These are phyloP conservation scores for Diploscapter pachys DNA, from an alignment of 1,140 invertebrate genomes.

Conservation along the genomic window DNA sequence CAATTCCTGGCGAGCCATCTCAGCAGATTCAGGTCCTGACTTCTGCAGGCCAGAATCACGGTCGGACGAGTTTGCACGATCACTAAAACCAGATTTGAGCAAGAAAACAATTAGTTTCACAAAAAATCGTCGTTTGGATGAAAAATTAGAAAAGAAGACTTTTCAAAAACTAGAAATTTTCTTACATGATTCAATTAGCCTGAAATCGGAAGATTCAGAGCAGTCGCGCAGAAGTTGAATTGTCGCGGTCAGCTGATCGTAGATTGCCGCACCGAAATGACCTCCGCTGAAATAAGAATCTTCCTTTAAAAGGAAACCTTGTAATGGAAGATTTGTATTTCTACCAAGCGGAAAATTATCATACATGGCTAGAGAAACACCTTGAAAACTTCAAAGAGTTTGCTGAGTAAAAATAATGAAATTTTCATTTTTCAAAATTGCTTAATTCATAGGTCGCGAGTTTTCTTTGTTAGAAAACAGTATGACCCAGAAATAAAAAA, in stretches of 20 bases:
- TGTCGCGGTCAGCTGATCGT: slow-evolving; percentile 24
- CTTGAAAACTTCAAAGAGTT: too few relatives aligned
- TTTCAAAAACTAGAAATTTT: not conserved
- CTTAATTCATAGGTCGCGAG: too few relatives aligned
- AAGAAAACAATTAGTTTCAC: too few relatives aligned
- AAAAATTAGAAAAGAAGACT: not conserved
- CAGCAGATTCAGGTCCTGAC: slow-evolving; percentile 31
- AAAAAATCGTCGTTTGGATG: too few relatives aligned
- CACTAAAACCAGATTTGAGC: slow-evolving; percentile 25
- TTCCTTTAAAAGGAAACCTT: not conserved
- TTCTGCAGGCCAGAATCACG: slow-evolving; percentile 20
- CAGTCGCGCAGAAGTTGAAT: slow-evolving; percentile 35
- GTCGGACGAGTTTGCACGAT: slow-evolving; percentile 31
- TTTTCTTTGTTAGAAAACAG: too few relatives aligned
- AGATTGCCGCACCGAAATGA: slow-evolving; percentile 32
- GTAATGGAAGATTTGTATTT: too few relatives aligned
- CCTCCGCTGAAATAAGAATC: slow-evolving; percentile 1
- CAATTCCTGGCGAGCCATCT: slow-evolving; percentile 19
- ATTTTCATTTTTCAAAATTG: too few relatives aligned
- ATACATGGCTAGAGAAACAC: too few relatives aligned
- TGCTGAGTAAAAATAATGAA: too few relatives aligned
- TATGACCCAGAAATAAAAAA: too few relatives aligned
- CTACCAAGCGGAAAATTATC: too few relatives aligned
- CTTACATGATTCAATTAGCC: slow-evolving; percentile 24
- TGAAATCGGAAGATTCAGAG: slow-evolving; percentile 33